Conservation (phyloP, 2,797 vertebrate genomes). For the Artibeus jamaicensis region DNA sequence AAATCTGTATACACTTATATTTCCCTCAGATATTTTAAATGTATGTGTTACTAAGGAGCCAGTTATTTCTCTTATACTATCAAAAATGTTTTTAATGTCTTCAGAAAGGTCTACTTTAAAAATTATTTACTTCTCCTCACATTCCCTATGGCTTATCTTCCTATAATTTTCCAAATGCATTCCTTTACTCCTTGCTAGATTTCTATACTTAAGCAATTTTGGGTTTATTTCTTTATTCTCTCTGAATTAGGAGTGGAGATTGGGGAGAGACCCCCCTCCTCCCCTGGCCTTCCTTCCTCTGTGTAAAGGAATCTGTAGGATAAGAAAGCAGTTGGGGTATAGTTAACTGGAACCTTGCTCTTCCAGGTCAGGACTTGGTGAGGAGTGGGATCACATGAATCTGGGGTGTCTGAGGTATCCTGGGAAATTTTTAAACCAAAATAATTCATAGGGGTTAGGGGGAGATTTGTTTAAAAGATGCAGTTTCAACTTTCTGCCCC, state of each 20-base stretch:
- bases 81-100: neutral
- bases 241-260: neutral
- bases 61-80: neutral
- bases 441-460: neutral
- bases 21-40: constrained; percentile 26
- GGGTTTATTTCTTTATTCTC: neutral
- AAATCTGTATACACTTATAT: neutral
- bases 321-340: neutral
- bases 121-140: neutral
- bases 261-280: no score
- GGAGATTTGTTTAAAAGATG: neutral
- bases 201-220: neutral
- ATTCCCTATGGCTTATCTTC: neutral
- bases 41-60: neutral
- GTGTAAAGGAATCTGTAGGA: accelerated
- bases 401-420: neutral
- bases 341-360: neutral
- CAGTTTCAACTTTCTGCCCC: neutral
- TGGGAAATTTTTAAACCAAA: constrained; percentile 12
- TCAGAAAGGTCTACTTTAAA: neutral
- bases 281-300: neutral
- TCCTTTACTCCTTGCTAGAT: neutral
- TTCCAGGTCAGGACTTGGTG: neutral
- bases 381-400: neutral
- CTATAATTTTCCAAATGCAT: neutral